Conservation (phyloP, 2,888 invertebrate genomes). For the Rugalucina vietnamica region DNA sequence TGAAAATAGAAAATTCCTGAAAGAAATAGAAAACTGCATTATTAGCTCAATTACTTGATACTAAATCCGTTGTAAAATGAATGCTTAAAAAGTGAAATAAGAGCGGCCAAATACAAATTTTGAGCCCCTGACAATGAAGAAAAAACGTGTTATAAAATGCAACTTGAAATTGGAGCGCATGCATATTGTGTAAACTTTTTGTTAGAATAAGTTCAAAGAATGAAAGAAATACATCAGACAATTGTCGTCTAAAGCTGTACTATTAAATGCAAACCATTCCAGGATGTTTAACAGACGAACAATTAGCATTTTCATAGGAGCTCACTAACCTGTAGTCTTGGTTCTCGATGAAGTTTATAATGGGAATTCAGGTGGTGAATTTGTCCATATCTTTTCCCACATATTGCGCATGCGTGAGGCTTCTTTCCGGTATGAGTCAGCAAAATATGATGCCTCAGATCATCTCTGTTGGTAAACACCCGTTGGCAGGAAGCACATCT, state of each 20-base stretch:
- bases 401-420: constrained; percentile 27
- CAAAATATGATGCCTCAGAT: constrained; percentile 40
- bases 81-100: neutral
- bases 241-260: neutral
- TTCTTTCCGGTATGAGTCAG: constrained; percentile 48
- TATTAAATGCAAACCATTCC: neutral
- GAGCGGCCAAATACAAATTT: neutral
- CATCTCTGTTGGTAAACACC: constrained; percentile 29
- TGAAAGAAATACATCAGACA: neutral
- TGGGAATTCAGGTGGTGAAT: constrained; percentile 38
- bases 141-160: neutral
- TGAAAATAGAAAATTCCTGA: neutral
- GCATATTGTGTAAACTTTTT: neutral
- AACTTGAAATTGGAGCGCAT: neutral
- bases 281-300: neutral
- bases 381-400: constrained; percentile 39
- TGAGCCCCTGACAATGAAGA: too few species aligned
- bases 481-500: constrained; percentile 48
- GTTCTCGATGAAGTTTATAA: constrained; percentile 2
- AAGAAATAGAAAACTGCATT: neutral
- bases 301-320: neutral
- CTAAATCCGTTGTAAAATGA: neutral
- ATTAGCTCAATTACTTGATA: neutral
- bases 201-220: too few species aligned
- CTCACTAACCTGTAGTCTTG: neutral